phyloP scores from a whole-genome alignment of 2,888 invertebrate genomes.

The Nymphalis polychloros region DNA sequence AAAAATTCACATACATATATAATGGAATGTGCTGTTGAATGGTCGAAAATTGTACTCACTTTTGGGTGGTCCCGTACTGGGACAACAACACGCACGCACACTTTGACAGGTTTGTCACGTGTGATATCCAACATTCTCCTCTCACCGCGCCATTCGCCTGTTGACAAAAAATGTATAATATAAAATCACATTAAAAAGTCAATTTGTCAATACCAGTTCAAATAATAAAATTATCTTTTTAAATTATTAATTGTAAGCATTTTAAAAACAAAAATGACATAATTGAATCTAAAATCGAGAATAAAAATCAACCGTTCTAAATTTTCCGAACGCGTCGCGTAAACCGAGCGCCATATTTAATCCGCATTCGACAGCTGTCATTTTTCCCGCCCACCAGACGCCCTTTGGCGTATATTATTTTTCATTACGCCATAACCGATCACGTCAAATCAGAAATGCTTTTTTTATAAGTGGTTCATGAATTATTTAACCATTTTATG shows the following conservation, averaged over 20 bases:
- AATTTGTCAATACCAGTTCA: no score
- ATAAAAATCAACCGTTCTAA: conserved; percentile 11
- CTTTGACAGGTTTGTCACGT: conserved; percentile 92
- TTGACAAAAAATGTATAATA: conserved; percentile 26
- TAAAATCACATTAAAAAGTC: not conserved
- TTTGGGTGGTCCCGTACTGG: conserved; percentile 94
- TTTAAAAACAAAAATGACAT: not conserved
- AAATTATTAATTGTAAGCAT: not conserved
- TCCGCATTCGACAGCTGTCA: conserved; percentile 69
- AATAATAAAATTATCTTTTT: not conserved
- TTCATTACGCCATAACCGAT: conserved; percentile 50
- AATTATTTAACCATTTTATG: conserved; percentile 34
- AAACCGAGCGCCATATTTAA: conserved; percentile 54
- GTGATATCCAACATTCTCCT: conserved; percentile 92
- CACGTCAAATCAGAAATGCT: conserved; percentile 44
- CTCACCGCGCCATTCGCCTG: conserved; percentile 81
- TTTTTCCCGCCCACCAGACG: conserved; percentile 53
- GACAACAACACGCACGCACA: conserved; percentile 92
- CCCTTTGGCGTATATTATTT: conserved; percentile 59
- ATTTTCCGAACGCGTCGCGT: conserved; percentile 19
- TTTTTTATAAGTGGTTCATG: conserved; percentile 31
- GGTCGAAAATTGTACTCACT: conserved; percentile 70
- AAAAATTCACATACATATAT: no score
- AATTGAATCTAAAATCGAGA: not conserved
- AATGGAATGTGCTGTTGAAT: no score